Evolutionary conservation across 2,797 vertebrate species (phyloP).

Genomic region (Menidia menidia): DNA sequence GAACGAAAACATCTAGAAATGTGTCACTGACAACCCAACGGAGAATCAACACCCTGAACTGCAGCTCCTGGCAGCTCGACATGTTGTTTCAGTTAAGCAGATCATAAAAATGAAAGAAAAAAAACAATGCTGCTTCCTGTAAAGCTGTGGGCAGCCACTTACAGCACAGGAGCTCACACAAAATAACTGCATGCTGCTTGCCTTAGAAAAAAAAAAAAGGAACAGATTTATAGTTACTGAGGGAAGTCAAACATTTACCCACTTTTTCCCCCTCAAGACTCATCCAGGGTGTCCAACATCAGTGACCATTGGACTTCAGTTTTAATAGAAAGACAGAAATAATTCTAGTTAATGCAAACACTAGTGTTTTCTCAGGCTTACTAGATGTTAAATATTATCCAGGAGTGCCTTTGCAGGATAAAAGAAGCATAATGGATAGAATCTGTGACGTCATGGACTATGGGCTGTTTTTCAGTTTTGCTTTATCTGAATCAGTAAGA

Average conservation of each 20-base stretch:
- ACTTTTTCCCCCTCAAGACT: background rate
- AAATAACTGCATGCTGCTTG: background rate
- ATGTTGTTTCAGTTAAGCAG: slow-evolving; percentile 10
- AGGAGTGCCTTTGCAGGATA: background rate
- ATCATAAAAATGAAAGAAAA: slow-evolving; percentile 9
- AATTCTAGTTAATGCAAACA: background rate
- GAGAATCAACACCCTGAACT: slow-evolving; percentile 11
- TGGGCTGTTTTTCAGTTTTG: background rate
- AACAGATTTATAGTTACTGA: slow-evolving; percentile 2
- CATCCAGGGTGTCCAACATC: slow-evolving; percentile 26
- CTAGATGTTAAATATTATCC: slow-evolving; percentile 11
- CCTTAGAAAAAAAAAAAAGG: background rate
- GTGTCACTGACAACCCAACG: slow-evolving; percentile 1
- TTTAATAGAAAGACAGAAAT: slow-evolving; percentile 24
- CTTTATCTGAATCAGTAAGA: background rate
- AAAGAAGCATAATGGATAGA: background rate
- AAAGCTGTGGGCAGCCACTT: slow-evolving; percentile 17
- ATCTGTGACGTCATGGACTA: background rate
- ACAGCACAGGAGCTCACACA: slow-evolving; percentile 10
- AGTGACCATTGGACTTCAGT: slow-evolving; percentile 45
- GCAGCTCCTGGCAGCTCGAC: slow-evolving; percentile 31
- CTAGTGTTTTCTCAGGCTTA: background rate
- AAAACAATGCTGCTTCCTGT: slow-evolving; percentile 51
- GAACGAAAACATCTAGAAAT: background rate
- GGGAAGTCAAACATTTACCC: slow-evolving; percentile 63